Base-by-base conservation (phyloP, 1,140 invertebrate species). In the Pseudomyrmex sp. region DNA sequence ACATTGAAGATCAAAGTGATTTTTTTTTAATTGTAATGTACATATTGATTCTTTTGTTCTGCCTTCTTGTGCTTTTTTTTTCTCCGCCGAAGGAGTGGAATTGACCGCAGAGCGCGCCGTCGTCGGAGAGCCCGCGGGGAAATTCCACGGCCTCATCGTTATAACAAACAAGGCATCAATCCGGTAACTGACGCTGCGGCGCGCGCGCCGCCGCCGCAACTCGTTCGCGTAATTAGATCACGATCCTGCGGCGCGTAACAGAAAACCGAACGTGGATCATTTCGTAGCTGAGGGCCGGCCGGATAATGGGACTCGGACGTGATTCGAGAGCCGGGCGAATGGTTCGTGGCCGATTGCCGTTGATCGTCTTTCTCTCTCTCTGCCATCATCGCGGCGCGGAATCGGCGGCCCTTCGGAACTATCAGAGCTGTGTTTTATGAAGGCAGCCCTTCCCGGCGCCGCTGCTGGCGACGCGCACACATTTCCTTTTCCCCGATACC, bases 321-420 rank as follows among this genome's bases (percentile, higher is more conserved):
- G 63, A 90, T 77, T 76, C 74, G 84, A 83, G 85, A 15, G 52
- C 59, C 69, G 85, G 87, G 85, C 83, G 84, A 87, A 85, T 69
- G 65, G 83, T 87, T 89, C 88, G 79, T 85, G 85, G 85, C 86
- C 88, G 83, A 90, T 90, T 85, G 85, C 56, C 69, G 79, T 73
- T 83, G 83, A 61, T 66, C 70, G 68, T 83, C 35, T 35, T 7
- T 35, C 35, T 35, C 35, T 35, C 5, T 35, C 35, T 35, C 70
- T 54, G 80, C 70, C 75, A 59, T 72, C 82, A 72, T 80, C 73
- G 59, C 7, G 59, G 26, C 35, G 35, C 35, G 15, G 73, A 26
- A 68, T 35, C 35, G 46, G 69, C 70, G 46, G 82, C 62, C 82
- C 82, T 70, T 44, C 62, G 82, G 84, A 86, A 87, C 85, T 74